Evolutionary conservation across 2,888 invertebrate species (phyloP).

Genomic region (Watsonalla binaria): DNA sequence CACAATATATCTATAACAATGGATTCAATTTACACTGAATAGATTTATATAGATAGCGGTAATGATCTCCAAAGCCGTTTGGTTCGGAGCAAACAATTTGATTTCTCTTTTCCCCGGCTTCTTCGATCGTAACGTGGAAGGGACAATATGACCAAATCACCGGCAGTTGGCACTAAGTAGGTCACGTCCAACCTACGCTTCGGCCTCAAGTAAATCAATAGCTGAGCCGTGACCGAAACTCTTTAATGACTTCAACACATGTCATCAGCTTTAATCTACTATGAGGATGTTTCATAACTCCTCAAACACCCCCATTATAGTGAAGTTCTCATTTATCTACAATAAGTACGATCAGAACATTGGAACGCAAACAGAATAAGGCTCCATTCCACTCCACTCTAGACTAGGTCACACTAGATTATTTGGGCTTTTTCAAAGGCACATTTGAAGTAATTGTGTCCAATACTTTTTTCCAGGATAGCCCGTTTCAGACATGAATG

Average conservation of each 20-base stretch:
- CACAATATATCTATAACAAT: too few species aligned
- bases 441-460: too few species aligned
- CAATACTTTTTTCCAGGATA: too few species aligned
- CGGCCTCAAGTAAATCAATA: constrained; percentile 28
- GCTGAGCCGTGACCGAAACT: constrained; percentile 8
- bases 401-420: too few species aligned
- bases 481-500: constrained; percentile 3
- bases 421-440: too few species aligned
- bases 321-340: too few species aligned
- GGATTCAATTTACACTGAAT: too few species aligned
- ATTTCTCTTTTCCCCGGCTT: constrained; percentile 11
- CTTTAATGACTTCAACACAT: not conserved
- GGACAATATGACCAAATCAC: constrained; percentile 23
- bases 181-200: constrained; percentile 28
- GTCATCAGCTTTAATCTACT: constrained; percentile 2
- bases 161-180: constrained; percentile 21
- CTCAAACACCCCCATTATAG: too few species aligned
- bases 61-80: not conserved
- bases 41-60: not conserved
- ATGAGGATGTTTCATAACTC: too few species aligned
- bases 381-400: too few species aligned
- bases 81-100: not conserved
- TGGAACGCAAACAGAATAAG: too few species aligned
- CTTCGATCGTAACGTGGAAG: constrained; percentile 8
- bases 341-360: too few species aligned